Percentiles rank a stretch among this genome's conserved stretches.
phyloP scores from a whole-genome alignment of 2,797 vertebrate genomes.

The Arrhamphus sclerolepis region DNA sequence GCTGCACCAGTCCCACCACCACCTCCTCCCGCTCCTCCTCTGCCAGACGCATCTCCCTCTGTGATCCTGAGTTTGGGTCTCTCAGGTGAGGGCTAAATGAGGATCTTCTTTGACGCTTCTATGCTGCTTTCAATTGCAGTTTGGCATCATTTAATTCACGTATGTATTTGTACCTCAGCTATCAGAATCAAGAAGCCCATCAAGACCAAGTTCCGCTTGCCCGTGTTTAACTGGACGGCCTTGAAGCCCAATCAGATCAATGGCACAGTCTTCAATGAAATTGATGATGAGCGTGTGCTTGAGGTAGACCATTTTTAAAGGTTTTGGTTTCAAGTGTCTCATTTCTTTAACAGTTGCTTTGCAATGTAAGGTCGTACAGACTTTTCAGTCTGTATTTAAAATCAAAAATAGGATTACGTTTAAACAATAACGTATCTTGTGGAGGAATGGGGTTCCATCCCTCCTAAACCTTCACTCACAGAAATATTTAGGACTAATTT shows the following conservation, averaged over 20 bases:
- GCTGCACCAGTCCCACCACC: slow-evolving; percentile 65
- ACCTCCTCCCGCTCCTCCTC: slow-evolving; percentile 82
- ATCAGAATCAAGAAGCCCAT: slow-evolving; percentile 98
- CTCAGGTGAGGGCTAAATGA: slow-evolving; percentile 81
- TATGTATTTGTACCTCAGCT: slow-evolving; percentile 72
- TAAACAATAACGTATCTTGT: too few relatives aligned
- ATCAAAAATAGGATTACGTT: too few relatives aligned
- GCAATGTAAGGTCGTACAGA: too few relatives aligned
- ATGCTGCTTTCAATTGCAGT: not conserved
- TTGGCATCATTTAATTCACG: not conserved
- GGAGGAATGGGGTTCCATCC: too few relatives aligned
- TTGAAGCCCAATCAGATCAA: slow-evolving; percentile 98
- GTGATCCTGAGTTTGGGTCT: slow-evolving; percentile 90
- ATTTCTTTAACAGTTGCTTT: too few relatives aligned
- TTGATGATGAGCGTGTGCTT: slow-evolving; percentile 94
- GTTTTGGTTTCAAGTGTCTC: too few relatives aligned
- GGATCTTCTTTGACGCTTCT: not conserved
- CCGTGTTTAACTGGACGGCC: slow-evolving; percentile 97
- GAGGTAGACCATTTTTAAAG: slow-evolving; percentile 91
- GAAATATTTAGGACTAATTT: too few relatives aligned
- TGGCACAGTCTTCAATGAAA: slow-evolving; percentile 96
- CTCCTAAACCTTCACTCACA: too few relatives aligned
- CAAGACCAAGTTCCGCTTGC: slow-evolving; percentile 97
- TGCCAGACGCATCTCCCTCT: slow-evolving; percentile 88
- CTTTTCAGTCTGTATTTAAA: too few relatives aligned